These are phyloP conservation scores for Lasioglossum leucozonium DNA, from an alignment of 2,888 invertebrate genomes.

Conservation along the genomic window DNA sequence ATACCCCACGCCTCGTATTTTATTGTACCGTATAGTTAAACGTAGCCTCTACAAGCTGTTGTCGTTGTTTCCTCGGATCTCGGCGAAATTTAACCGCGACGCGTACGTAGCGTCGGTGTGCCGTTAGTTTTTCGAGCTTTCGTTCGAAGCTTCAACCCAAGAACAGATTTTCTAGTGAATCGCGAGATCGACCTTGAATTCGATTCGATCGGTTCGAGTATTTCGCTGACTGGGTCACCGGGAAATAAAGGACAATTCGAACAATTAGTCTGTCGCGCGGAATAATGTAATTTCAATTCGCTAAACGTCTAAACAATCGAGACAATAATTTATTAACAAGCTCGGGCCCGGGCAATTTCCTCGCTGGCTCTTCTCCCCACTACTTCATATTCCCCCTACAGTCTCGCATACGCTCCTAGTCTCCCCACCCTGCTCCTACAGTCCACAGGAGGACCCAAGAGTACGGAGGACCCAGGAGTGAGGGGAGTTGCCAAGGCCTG, in stretches of 20 bases:
- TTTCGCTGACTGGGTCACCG: neutral
- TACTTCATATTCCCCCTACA: no score
- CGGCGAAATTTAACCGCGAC: constrained; percentile 37
- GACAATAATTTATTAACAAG: constrained; percentile 18
- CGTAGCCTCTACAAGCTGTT: constrained; percentile 65
- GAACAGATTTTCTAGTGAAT: constrained; percentile 57
- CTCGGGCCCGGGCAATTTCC: no score
- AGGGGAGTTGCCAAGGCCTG: no score
- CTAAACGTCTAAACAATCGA: neutral
- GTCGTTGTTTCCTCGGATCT: constrained; percentile 62
- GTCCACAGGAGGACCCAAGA: no score
- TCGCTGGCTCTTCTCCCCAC: no score
- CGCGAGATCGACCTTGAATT: constrained; percentile 3
- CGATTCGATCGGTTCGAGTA: neutral
- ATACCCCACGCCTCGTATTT: constrained; percentile 80
- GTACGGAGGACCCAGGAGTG: no score
- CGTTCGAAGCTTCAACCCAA: constrained; percentile 28
- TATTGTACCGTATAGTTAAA: constrained; percentile 80
- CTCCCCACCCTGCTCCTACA: no score
- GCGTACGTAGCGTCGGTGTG: constrained; percentile 35
- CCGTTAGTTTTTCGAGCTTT: constrained; percentile 23
- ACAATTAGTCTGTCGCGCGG: neutral
- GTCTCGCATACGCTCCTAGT: no score
- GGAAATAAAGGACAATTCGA: neutral
- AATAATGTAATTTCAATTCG: no score